Conservation (phyloP, 2,113 vertebrate genomes). For the Centropus unirufus region DNA sequence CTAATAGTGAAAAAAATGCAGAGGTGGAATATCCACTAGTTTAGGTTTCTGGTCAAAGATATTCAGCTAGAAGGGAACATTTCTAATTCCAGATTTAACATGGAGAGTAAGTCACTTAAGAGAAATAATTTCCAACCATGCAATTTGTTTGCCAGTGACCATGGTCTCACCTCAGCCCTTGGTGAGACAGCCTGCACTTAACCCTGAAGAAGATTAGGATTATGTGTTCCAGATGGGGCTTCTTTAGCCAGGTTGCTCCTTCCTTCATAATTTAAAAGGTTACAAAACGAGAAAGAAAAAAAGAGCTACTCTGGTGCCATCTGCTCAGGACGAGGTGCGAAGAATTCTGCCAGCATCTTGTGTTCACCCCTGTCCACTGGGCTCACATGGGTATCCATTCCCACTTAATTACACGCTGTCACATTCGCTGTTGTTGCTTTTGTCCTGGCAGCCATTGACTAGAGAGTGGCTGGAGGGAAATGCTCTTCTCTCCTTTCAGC, state of each 20-base stretch:
- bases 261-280: constrained; percentile 34
- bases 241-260: neutral
- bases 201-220: neutral
- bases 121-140: neutral
- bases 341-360: neutral
- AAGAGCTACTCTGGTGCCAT: constrained; percentile 18
- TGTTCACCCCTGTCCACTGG: neutral
- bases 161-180: neutral
- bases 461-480: neutral
- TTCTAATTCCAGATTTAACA: neutral
- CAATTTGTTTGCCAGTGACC: neutral
- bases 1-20: neutral
- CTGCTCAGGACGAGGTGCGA: constrained; percentile 45
- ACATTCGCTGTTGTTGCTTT: neutral
- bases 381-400: neutral
- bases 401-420: neutral
- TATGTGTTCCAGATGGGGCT: neutral
- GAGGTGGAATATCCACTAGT: neutral
- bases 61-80: neutral
- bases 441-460: neutral
- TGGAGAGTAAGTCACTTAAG: neutral
- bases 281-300: neutral
- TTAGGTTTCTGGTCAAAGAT: neutral
- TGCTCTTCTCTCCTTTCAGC: neutral
- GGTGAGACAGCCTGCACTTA: neutral